A percentile compares a stretch with the other conserved stretches of the same genome.
Evolutionary conservation across 2,797 vertebrate genomes (phyloP).

Genomic region (Oreochromis grahami): DNA sequence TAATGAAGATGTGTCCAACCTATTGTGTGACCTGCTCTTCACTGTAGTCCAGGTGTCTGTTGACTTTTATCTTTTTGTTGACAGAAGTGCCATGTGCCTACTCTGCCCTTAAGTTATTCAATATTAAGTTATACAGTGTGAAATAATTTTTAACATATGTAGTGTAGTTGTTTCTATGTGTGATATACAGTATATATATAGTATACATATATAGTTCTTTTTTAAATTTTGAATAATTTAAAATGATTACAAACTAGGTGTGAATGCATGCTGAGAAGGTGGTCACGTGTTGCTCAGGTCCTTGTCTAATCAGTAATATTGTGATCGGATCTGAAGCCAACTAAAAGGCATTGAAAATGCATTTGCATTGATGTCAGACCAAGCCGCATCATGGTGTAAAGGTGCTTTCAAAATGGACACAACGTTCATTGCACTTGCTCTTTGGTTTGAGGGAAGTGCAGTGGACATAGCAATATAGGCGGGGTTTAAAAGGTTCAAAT

Average conservation of each 20-base stretch:
- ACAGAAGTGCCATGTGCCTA: not conserved
- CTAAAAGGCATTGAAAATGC: not conserved
- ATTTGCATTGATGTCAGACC: not conserved
- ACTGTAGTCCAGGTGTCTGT: not conserved
- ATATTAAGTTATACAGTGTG: not conserved
- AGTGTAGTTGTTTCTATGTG: not conserved
- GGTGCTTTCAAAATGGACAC: not conserved
- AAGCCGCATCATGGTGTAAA: not conserved
- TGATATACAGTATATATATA: not conserved
- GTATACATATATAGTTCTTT: not conserved
- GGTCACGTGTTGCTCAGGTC: not conserved
- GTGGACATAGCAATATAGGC: not conserved
- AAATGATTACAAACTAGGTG: not conserved
- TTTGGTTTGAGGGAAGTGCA: not conserved
- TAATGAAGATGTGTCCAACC: not conserved
- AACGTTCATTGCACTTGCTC: not conserved
- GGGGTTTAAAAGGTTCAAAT: not conserved
- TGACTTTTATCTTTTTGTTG: not conserved
- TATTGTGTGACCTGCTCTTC: not conserved
- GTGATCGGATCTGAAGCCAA: not conserved
- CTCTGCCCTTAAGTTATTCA: not conserved
- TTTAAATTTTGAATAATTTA: not conserved
- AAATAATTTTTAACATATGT: not conserved
- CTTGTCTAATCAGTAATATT: not conserved
- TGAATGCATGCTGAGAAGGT: not conserved